A percentile compares a stretch with the other conserved stretches of the same genome.
These are phyloP conservation scores for Cydia pomonella DNA, from an alignment of 1,140 invertebrate genomes.

Conservation along the genomic window DNA sequence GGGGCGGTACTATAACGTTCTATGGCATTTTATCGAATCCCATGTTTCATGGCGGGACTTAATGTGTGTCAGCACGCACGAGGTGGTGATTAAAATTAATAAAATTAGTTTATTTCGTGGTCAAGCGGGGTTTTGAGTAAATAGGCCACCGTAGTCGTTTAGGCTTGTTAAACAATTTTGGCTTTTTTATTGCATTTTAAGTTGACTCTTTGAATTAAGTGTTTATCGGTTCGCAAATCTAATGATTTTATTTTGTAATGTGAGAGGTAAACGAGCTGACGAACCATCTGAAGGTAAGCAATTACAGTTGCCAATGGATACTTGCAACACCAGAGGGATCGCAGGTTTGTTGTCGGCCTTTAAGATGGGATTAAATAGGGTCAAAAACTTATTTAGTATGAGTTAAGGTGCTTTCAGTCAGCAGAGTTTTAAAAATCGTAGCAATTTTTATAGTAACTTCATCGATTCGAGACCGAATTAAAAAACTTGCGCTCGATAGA, in stretches of 20 bases:
- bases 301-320: too few species aligned
- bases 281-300: too few species aligned
- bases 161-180: conserved; percentile 31
- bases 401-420: too few species aligned
- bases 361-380: too few species aligned
- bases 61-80: conserved; percentile 71
- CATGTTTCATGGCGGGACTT: conserved; percentile 63
- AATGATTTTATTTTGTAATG: neutral
- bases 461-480: too few species aligned
- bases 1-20: conserved; percentile 55
- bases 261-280: too few species aligned
- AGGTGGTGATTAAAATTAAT: conserved; percentile 70
- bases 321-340: too few species aligned
- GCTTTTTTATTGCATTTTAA: conserved; percentile 20
- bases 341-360: too few species aligned
- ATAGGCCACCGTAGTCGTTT: conserved; percentile 27
- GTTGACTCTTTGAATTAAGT: conserved; percentile 29
- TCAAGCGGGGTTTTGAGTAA: conserved; percentile 26
- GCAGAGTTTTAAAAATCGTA: too few species aligned
- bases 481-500: too few species aligned
- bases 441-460: too few species aligned
- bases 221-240: neutral
- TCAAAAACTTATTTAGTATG: too few species aligned
- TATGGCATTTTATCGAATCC: conserved; percentile 65
- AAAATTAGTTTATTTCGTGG: conserved; percentile 58